Base-by-base conservation (phyloP, 2,113 vertebrate species). In the Corydoras maculifer region DNA sequence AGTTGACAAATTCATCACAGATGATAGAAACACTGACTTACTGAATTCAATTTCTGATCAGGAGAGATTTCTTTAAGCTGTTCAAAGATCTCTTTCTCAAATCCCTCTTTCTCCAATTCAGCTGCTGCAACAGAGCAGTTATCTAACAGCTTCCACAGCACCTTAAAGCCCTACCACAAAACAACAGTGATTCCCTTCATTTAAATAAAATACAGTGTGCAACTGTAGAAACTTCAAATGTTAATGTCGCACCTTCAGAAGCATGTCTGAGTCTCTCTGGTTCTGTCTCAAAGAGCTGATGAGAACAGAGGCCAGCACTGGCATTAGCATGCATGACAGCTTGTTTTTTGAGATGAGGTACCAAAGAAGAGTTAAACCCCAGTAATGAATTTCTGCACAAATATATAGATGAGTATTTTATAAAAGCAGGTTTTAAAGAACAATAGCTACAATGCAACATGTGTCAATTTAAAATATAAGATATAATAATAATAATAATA, bases 71-170 rank as follows among this genome's bases (percentile, higher is more conserved):
- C 87, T 58, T 89, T 85, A 82, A 99, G 85, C 62, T 93, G 92
- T 50, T 90, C 86, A 83, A 97, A 98, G 83, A 99, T 88, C 2
- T 93, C 90, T 9, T 84, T 82, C 69, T 97, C 94, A 53, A 98
- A 95, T 30, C 89, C 89, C 70, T 95, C 89, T 25, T 86, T 88
- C 68, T 94, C 76, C 58, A 99, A 83, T 30, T 93, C 83, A 62
- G 86, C 90, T 15, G 91, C 91, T 58, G 94, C 92, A 64, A 86
- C 89, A 0, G 86, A 86, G 29, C 92, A 94, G 49, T 90, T 82
- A 12, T 90, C 90, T 80, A 98, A 85, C 80, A 97, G 87, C 72
- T 89, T 85, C 78, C 93, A 57, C 13, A 91, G 84, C 58, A 90
- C 87, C 82, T 87, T 89, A 68, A 97, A 92, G 55, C 94, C 93